Conservation (phyloP, 2,888 invertebrate species). For the Silvanus unidentatus region DNA sequence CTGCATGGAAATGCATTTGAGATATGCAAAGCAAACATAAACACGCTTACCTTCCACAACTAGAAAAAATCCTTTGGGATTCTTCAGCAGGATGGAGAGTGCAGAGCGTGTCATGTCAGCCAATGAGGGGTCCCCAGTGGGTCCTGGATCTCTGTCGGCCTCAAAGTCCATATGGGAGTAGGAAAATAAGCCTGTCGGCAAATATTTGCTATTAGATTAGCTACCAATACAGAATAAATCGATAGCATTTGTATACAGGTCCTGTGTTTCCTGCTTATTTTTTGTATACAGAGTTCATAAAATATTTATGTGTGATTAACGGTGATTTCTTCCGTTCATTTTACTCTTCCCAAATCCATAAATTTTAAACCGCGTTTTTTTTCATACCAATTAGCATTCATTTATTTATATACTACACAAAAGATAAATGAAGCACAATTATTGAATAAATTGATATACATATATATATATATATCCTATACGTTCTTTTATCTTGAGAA, state of each 20-base stretch:
- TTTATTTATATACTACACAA: too few species aligned
- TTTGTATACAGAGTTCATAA: too few species aligned
- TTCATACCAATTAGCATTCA: too few species aligned
- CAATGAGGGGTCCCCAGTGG: constrained; percentile 66
- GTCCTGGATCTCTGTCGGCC: constrained; percentile 61
- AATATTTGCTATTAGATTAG: constrained; percentile 16
- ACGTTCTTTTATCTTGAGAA: too few species aligned
- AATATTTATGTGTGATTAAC: too few species aligned
- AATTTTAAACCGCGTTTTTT: too few species aligned
- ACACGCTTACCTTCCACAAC: constrained; percentile 37
- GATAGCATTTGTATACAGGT: background rate
- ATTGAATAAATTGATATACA: too few species aligned
- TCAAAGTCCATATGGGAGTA: constrained; percentile 78
- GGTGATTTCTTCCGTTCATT: too few species aligned
- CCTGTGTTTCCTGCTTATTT: background rate
- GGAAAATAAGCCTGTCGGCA: constrained; percentile 60
- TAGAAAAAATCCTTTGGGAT: constrained; percentile 69
- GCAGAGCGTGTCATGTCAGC: constrained; percentile 73
- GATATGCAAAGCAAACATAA: constrained; percentile 4
- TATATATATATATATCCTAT: too few species aligned
- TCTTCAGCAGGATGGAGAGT: constrained; percentile 62
- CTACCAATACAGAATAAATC: background rate
- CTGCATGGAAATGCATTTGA: too few species aligned
- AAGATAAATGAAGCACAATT: too few species aligned
- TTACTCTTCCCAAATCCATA: too few species aligned